Conservation (phyloP, 1,140 invertebrate genomes). For the Nylanderia fulva region DNA sequence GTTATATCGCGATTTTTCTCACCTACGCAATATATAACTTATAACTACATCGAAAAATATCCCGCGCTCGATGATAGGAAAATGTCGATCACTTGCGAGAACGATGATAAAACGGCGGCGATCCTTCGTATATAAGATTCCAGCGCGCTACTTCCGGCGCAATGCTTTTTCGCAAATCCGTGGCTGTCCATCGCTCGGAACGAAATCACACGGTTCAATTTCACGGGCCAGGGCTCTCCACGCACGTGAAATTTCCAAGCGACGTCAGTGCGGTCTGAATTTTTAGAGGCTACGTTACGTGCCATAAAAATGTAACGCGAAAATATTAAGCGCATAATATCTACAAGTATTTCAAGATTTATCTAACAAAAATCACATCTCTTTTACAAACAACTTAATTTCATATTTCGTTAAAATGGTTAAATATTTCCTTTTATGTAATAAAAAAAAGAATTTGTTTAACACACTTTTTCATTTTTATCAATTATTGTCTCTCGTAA, state of each 20-base stretch:
- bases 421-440: neutral
- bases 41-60: constrained; percentile 18
- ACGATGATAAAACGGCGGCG: constrained; percentile 39
- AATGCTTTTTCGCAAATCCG: constrained; percentile 58
- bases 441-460: neutral
- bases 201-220: constrained; percentile 79
- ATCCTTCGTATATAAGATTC: constrained; percentile 64
- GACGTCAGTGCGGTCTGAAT: constrained; percentile 45
- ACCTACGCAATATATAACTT: constrained; percentile 36
- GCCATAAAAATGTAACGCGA: constrained; percentile 29
- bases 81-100: constrained; percentile 28
- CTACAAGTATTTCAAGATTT: neutral
- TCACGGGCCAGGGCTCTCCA: constrained; percentile 73
- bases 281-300: constrained; percentile 52
- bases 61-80: constrained; percentile 18
- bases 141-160: constrained; percentile 36
- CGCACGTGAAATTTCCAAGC: constrained; percentile 67
- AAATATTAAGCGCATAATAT: constrained; percentile 34
- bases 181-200: constrained; percentile 73
- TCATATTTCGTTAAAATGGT: no score
- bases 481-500: neutral
- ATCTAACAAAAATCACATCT: neutral
- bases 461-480: neutral
- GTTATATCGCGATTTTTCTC: constrained; percentile 7
- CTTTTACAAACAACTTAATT: neutral